Conservation (phyloP, 2,888 invertebrate genomes). For the Tryphoninae sp. region DNA sequence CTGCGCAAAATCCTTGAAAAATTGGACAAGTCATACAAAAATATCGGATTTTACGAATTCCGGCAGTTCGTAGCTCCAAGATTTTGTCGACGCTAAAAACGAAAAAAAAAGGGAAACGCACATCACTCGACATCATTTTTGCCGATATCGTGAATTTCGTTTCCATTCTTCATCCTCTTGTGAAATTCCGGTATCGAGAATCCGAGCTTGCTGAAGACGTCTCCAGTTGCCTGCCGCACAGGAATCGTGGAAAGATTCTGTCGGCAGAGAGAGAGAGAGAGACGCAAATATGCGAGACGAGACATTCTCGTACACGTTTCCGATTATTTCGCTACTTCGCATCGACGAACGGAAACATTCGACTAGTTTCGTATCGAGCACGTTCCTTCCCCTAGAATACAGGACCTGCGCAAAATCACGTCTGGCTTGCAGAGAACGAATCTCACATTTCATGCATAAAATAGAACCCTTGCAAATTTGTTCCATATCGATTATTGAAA, state of each 20-base stretch:
- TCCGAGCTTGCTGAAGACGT: not conserved
- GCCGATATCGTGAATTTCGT: slow-evolving; percentile 26
- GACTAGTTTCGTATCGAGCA: slow-evolving; percentile 12
- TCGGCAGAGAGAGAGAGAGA: not conserved
- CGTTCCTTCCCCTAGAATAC: not conserved
- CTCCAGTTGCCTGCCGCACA: not conserved
- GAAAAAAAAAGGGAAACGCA: not conserved
- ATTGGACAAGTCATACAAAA: not conserved
- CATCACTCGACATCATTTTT: slow-evolving; percentile 27
- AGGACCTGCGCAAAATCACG: slow-evolving; percentile 4
- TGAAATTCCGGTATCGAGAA: not conserved
- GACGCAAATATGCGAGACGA: not conserved
- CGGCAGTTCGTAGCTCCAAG: not conserved
- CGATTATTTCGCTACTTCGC: slow-evolving; percentile 35
- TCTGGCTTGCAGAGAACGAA: slow-evolving; percentile 3
- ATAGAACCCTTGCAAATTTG: not conserved
- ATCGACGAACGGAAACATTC: slow-evolving; percentile 42
- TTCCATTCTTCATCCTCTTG: slow-evolving; percentile 4
- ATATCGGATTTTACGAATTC: not conserved
- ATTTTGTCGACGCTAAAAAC: not conserved
- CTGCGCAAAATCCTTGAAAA: not conserved
- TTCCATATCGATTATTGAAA: too few relatives aligned
- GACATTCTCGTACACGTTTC: slow-evolving; percentile 4
- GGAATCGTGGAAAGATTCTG: not conserved
- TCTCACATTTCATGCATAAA: not conserved